Percentiles rank a stretch among this genome's conserved stretches.
phyloP scores from a whole-genome alignment of 2,888 invertebrate species.

The Calephelis perditalis region DNA sequence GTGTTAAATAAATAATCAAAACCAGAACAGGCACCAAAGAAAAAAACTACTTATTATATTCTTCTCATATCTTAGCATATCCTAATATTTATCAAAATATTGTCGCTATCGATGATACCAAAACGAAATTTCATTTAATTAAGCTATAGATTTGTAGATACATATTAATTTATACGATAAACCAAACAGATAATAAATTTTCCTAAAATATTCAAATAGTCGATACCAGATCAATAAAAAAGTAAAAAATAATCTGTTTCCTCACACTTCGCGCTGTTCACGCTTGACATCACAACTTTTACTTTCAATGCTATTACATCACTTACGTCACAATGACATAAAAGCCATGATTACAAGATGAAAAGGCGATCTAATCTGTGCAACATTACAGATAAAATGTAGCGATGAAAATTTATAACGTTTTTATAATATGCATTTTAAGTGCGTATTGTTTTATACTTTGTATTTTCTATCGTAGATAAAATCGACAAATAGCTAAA shows the following conservation, averaged over 20 bases:
- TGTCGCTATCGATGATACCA: not conserved
- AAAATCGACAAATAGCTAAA: no score
- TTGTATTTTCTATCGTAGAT: no score
- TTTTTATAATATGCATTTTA: not conserved
- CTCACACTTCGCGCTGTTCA: conserved; percentile 25
- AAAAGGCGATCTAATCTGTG: conserved; percentile 38
- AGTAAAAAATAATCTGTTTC: conserved; percentile 30
- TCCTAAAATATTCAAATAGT: conserved; percentile 13
- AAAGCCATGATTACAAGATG: conserved; percentile 39
- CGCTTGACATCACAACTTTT: conserved; percentile 56
- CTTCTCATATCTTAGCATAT: no score
- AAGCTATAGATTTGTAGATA: no score
- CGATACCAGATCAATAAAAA: conserved; percentile 26
- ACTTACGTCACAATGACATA: conserved; percentile 44
- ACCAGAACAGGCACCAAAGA: not conserved
- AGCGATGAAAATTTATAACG: not conserved
- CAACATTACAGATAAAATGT: conserved; percentile 23
- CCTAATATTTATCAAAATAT: no score
- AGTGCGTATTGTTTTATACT: no score
- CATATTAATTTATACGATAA: no score
- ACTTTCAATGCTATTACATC: conserved; percentile 61
- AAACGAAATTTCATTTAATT: not conserved
- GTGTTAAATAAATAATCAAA: not conserved
- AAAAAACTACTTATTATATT: no score
- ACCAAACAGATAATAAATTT: not conserved